Base-by-base conservation (phyloP, 2,888 invertebrate species). In the Troilus luridus region DNA sequence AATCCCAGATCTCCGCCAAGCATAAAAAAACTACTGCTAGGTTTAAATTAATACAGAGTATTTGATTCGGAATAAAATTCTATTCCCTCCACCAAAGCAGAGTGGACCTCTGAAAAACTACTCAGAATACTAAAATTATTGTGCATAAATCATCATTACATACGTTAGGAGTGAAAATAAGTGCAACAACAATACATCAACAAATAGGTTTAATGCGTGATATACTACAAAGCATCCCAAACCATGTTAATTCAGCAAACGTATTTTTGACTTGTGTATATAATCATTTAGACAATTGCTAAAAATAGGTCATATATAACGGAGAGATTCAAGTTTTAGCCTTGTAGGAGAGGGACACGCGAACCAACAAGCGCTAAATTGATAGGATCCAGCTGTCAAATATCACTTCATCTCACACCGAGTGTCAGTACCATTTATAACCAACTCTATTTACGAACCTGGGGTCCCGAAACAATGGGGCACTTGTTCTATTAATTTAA, bases 361-460 rank as follows among this genome's bases (percentile, higher is more conserved):
- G 72, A 77, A 41, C 27, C 27, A 77, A 77, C 72, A 77, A 77
- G 72, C 72, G 17, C 72, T 77, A 77, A 77, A 77, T 77, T 77
- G 72, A 77, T 77, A 77, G 72, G 72, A 77, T 77, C 72, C 72
- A 77, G 72, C 72, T 77, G 72, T 77, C 72, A 77, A 77, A 77
- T 77, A 77, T 77, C 72, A 41, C 72, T 77, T 6, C 17, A 77
- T 77, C 72, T 77, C 14, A 77, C 27, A 41, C 27, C 17, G 8
- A 14, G 17, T 77, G 72, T 77, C 72, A 41, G 72, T 41, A 77
- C 17, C 17, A 19, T 77, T 77, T 77, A 77, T 17, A 77, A 41
- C 72, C 72, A 77, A 77, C 72, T 77, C 27, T 41, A 77, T 77
- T 77, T 77, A 77, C 17, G 72, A 77, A 27, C 72, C 72, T 41